Evolutionary conservation across 2,113 vertebrate species (phyloP).

Genomic region (Hipposideros armiger): DNA sequence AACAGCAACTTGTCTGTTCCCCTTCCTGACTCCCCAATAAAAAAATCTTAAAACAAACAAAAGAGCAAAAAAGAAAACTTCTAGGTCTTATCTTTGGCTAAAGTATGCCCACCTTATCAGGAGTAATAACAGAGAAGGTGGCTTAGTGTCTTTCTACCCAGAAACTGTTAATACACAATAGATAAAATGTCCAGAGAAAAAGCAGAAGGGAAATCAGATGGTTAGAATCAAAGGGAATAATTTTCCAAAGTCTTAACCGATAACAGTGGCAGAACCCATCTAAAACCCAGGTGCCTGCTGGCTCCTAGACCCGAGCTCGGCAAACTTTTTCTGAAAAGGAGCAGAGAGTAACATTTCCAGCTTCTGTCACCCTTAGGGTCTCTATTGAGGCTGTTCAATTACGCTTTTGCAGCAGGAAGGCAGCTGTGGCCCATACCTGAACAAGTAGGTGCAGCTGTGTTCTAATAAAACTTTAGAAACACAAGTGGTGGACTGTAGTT

Average conservation of each 20-base stretch:
- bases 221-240: background rate
- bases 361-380: background rate
- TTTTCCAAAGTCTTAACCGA: background rate
- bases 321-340: background rate
- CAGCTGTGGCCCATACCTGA: background rate
- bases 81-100: background rate
- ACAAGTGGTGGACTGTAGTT: background rate
- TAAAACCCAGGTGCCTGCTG: background rate
- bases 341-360: background rate
- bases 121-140: background rate
- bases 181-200: background rate
- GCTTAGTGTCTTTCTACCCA: background rate
- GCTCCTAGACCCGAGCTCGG: background rate
- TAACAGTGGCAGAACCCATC: fast-evolving
- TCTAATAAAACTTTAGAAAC: background rate
- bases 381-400: background rate
- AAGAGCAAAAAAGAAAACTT: background rate
- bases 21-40: too few relatives aligned
- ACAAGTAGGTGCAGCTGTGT: background rate
- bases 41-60: too few relatives aligned
- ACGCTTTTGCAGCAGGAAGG: background rate
- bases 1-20: too few relatives aligned
- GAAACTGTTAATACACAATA: background rate
- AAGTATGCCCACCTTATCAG: background rate
- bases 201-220: background rate